phyloP scores from a whole-genome alignment of 2,113 vertebrate genomes.

The Myiopsitta monachus region DNA sequence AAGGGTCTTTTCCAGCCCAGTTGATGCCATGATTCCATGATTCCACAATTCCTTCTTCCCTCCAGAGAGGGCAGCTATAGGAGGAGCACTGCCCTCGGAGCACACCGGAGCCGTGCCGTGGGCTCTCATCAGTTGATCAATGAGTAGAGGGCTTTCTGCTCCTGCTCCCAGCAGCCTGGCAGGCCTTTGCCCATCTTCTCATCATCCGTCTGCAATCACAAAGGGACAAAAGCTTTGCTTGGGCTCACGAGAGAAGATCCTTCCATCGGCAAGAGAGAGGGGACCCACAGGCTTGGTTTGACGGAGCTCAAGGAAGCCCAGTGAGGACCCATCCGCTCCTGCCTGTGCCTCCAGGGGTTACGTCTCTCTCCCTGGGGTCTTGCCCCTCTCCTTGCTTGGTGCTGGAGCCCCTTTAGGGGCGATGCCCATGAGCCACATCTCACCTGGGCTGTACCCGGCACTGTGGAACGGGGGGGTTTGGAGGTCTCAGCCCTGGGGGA shows the following conservation, averaged over 20 bases:
- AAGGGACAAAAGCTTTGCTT: neutral
- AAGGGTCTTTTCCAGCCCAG: neutral
- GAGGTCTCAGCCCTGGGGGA: fast-evolving
- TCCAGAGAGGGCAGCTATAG: neutral
- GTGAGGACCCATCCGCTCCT: fast-evolving
- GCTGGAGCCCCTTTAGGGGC: neutral
- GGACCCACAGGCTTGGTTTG: fast-evolving
- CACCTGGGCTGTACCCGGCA: neutral
- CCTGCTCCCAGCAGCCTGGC: fast-evolving
- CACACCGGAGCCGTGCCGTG: fast-evolving
- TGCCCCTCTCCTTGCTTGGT: neutral
- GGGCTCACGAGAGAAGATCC: fast-evolving
- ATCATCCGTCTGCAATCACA: fast-evolving
- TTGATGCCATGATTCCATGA: neutral
- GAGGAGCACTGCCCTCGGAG: neutral
- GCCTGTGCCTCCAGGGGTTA: neutral
- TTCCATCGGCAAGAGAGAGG: fast-evolving
- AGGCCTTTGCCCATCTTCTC: fast-evolving
- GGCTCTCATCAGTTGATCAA: no score
- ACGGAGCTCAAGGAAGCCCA: neutral
- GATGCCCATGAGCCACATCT: fast-evolving
- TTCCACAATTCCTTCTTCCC: neutral
- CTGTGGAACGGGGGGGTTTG: neutral
- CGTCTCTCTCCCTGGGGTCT: fast-evolving
- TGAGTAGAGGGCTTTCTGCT: neutral